These are phyloP conservation scores for Crotalus horridus DNA, from an alignment of 2,113 vertebrate species.

Conservation along the genomic window DNA sequence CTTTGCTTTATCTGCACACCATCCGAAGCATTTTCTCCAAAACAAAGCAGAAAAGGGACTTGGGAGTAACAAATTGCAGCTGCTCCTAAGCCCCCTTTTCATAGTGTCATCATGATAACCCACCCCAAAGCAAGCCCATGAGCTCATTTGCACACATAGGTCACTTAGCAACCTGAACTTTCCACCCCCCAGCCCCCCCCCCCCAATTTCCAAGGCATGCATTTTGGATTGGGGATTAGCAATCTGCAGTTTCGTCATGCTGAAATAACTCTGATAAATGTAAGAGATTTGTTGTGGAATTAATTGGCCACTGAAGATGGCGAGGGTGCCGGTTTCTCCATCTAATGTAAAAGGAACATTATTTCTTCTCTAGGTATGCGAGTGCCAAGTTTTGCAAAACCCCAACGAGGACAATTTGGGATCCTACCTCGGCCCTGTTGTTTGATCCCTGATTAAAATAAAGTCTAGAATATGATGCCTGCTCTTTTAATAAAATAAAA, in stretches of 20 bases:
- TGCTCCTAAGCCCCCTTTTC: neutral
- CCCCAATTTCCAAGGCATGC: neutral
- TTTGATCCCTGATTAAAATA: neutral
- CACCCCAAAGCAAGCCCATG: neutral
- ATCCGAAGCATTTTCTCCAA: neutral
- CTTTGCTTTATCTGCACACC: neutral
- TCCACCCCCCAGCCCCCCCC: neutral
- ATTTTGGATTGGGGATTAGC: neutral
- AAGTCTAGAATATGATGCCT: neutral
- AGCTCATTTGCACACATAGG: neutral
- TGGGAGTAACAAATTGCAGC: rapidly evolving
- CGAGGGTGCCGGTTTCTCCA: neutral
- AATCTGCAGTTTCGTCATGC: neutral
- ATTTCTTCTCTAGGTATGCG: neutral
- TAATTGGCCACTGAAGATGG: constrained; percentile 19
- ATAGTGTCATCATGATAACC: rapidly evolving
- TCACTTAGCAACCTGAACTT: neutral
- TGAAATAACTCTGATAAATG: constrained; percentile 15
- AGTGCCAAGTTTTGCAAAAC: neutral
- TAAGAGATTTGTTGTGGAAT: constrained; percentile 15
- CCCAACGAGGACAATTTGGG: constrained; percentile 14
- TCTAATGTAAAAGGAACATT: neutral
- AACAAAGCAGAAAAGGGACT: neutral
- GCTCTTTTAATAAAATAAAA: neutral
- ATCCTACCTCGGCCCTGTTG: neutral